Evolutionary conservation across 2,797 vertebrate species (phyloP), one percentile per base, ranked within the genome.

Genomic region (Xenops minutus): DNA sequence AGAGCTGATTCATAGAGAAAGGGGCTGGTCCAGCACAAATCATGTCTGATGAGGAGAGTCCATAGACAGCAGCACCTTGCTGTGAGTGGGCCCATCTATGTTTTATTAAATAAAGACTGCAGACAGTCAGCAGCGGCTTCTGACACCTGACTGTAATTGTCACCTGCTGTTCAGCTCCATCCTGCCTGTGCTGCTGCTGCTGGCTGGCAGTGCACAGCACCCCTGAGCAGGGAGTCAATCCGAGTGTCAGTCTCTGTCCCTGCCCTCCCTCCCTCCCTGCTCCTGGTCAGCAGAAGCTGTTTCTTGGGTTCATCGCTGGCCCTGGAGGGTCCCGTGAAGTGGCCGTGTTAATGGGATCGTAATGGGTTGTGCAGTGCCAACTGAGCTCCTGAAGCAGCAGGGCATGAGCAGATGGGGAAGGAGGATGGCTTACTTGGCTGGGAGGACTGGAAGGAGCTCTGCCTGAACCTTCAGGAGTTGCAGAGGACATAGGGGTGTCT

Each of bases 1-100:
- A 77, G 51, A 80, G 44, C 72, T 96, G 94, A 96, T 96, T 88
- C 87, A 88, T 36, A 85, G 89, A 64, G 85, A 86, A 85, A 85
- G 75, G 88, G 66, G n/a, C 89, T 69, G 78, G 58, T 79, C 88
- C 52, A 29, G 66, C 85, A 85, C 88, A 89, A 93, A 95, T 95
- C 89, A 92, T 54, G 27, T 46, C 49, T 6, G 56, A 56, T 54
- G 76, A 92, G 89, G 51, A 92, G 37, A 51, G 67, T 44, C 77
- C 43, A 15, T 29, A 72, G 94, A 37, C 93, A 78, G 71, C 66
- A 95, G 93, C 85, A 67, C 85, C 94, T 72, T 54, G 74, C 91
- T 92, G 77, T 61, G 77, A 87, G 74, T 16, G 11, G 75, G 44
- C 63, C 88, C 55, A 4, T 83, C 64, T 68, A 1, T 7, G 37